Evolutionary conservation across 1,140 invertebrate genomes (phyloP).

Genomic region (Paralvinella palmiformis): DNA sequence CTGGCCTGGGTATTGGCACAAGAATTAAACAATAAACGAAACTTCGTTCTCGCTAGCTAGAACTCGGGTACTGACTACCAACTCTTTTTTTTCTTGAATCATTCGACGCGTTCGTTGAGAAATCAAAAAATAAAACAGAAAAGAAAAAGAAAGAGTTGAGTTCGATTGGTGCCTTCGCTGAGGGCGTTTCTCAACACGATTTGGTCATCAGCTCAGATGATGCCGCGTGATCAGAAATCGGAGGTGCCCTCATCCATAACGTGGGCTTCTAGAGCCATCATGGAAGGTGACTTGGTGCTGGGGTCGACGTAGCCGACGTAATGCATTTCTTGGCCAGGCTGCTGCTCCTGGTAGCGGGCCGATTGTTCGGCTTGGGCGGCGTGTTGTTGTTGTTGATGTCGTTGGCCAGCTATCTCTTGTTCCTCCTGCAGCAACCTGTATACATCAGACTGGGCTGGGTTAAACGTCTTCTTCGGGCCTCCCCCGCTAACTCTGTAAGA

Average conservation of each 20-base stretch:
- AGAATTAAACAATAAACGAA: too few relatives aligned
- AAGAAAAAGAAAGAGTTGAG: too few relatives aligned
- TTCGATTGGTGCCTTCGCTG: too few relatives aligned
- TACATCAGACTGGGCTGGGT: slow-evolving; percentile 19
- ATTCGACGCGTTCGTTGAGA: too few relatives aligned
- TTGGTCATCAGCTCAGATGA: too few relatives aligned
- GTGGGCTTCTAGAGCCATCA: background rate
- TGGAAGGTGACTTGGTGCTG: background rate
- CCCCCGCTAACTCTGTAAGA: slow-evolving; percentile 5
- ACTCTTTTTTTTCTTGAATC: too few relatives aligned
- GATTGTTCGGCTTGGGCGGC: background rate
- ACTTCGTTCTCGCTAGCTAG: too few relatives aligned
- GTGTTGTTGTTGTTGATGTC: background rate
- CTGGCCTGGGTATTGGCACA: too few relatives aligned
- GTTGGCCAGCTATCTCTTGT: background rate
- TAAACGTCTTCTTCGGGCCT: slow-evolving; percentile 16
- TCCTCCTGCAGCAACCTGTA: slow-evolving; percentile 15
- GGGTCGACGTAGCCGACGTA: background rate
- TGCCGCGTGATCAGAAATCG: background rate
- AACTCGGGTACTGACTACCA: too few relatives aligned
- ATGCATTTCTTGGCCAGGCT: background rate
- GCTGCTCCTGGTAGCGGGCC: background rate
- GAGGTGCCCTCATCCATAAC: background rate
- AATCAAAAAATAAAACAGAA: too few relatives aligned
- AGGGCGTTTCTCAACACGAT: too few relatives aligned